Evolutionary conservation across 2,888 invertebrate species (phyloP).

Genomic region (Thereva nobilitata): DNA sequence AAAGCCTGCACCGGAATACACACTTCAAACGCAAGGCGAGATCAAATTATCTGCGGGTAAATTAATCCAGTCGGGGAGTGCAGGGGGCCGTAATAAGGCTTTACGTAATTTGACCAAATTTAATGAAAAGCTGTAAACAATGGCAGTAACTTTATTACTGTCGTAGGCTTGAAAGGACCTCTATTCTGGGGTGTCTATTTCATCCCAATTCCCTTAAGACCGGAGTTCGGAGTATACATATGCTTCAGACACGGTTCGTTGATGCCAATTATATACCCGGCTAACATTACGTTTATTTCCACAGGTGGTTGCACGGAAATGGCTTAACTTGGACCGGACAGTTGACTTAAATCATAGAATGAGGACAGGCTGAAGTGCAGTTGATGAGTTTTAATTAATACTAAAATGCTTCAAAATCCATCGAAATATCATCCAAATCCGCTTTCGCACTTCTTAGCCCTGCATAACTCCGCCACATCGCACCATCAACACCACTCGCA

Average conservation of each 20-base stretch:
- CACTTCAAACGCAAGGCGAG: constrained; percentile 22
- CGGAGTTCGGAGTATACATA: constrained; percentile 7
- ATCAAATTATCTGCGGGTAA: constrained; percentile 40
- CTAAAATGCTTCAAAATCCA: constrained; percentile 58
- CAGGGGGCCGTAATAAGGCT: constrained; percentile 7
- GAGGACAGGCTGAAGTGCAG: constrained; percentile 6
- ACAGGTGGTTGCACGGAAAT: background rate
- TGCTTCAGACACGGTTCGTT: constrained; percentile 15
- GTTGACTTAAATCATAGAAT: constrained; percentile 12
- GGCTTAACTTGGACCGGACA: background rate
- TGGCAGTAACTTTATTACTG: constrained; percentile 35
- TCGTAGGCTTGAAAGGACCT: constrained; percentile 15
- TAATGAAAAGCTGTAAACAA: constrained; percentile 30
- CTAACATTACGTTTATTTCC: constrained; percentile 3
- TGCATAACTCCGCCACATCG: constrained; percentile 51
- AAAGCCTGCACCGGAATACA: constrained; percentile 12
- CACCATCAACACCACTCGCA: constrained; percentile 42
- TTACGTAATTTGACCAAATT: constrained; percentile 38
- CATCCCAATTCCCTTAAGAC: constrained; percentile 10
- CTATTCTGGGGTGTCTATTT: constrained; percentile 18
- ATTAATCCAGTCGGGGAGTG: constrained; percentile 33
- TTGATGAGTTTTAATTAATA: constrained; percentile 21
- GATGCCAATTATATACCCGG: background rate
- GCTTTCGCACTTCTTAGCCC: constrained; percentile 58
- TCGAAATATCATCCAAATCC: constrained; percentile 59